A percentile compares a stretch with the other conserved stretches of the same genome.
phyloP scores from a whole-genome alignment of 1,140 invertebrate genomes.

The Chymomyza costata region DNA sequence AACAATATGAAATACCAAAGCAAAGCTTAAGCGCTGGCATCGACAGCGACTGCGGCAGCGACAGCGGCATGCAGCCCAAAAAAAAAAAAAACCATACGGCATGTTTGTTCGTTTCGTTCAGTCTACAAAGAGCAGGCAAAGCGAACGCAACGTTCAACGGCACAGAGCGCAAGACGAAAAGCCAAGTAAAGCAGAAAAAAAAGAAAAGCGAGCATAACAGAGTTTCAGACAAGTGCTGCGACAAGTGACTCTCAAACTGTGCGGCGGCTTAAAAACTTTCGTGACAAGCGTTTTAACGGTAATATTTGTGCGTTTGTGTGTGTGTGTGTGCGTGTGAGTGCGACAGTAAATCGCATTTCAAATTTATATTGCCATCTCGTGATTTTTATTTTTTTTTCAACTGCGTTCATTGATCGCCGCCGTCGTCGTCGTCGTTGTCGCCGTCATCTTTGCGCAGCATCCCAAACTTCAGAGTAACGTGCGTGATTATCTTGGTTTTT shows the following conservation, averaged over 20 bases:
- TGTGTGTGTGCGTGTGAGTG: constrained; percentile 3
- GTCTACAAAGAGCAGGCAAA: constrained; percentile 43
- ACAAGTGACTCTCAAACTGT: constrained; percentile 17
- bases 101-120: constrained; percentile 32
- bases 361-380: not conserved
- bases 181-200: not conserved
- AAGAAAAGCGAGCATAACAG: constrained; percentile 8
- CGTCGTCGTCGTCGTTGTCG: too few relatives aligned
- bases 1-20: constrained; percentile 1
- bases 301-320: constrained; percentile 24
- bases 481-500: too few relatives aligned
- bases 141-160: constrained; percentile 36
- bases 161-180: constrained; percentile 5
- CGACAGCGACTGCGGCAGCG: constrained; percentile 17
- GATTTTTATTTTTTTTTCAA: constrained; percentile 5
- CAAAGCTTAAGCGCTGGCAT: not conserved
- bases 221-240: constrained; percentile 5
- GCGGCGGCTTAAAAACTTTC: not conserved
- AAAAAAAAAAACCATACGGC: constrained; percentile 10
- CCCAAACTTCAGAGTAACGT: constrained; percentile 7
- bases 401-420: constrained; percentile 23
- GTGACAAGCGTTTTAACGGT: constrained; percentile 34
- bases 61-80: constrained; percentile 13
- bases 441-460: too few relatives aligned
- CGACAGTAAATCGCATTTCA: constrained; percentile 7